These are phyloP conservation scores for Hormaphis cornu DNA, from an alignment of 1,140 invertebrate species.

Conservation along the genomic window DNA sequence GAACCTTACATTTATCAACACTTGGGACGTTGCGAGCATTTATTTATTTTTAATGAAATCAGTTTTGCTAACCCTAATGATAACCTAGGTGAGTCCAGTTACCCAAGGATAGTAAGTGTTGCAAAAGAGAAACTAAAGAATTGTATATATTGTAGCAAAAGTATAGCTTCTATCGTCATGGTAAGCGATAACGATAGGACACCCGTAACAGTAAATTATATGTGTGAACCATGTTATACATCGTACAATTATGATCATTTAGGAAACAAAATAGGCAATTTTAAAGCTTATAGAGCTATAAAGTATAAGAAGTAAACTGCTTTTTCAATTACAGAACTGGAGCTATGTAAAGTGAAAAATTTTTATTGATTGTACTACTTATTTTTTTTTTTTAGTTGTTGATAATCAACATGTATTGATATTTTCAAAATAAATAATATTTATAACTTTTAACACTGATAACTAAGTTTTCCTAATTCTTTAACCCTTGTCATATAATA, in stretches of 20 bases:
- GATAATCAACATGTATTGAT: too few relatives aligned
- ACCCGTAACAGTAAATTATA: background rate
- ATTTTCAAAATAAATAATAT: too few relatives aligned
- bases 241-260: conserved; percentile 10
- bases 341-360: too few relatives aligned
- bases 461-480: too few relatives aligned
- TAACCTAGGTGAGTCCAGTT: background rate
- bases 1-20: conserved; percentile 12
- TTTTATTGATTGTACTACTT: too few relatives aligned
- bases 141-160: background rate
- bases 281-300: conserved; percentile 11
- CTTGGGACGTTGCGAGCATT: conserved; percentile 8
- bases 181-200: background rate
- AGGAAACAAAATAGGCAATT: background rate
- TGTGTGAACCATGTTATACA: conserved; percentile 1
- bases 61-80: background rate
- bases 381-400: too few relatives aligned
- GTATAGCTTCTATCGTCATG: background rate
- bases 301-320: conserved; percentile 11
- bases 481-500: too few relatives aligned
- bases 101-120: background rate
- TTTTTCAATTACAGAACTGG: too few relatives aligned
- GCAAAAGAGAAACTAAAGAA: background rate
- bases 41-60: conserved; percentile 22
- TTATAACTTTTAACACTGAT: too few relatives aligned